These are phyloP conservation scores for Lycaon pictus DNA, from an alignment of 2,113 vertebrate species.

Conservation along the genomic window DNA sequence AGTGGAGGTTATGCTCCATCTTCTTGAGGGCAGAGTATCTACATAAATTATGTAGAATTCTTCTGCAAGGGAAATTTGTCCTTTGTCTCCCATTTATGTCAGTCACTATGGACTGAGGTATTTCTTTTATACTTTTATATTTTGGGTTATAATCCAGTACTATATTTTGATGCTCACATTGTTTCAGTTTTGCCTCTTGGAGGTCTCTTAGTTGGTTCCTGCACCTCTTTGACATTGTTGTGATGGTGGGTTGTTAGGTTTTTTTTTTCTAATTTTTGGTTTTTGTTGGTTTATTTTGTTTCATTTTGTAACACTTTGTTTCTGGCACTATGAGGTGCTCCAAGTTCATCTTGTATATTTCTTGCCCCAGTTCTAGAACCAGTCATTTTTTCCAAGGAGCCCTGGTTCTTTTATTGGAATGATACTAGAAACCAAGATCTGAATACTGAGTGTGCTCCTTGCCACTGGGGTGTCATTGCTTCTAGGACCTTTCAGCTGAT, in stretches of 20 bases:
- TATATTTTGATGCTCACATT: conserved; percentile 18
- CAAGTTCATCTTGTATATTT: background rate
- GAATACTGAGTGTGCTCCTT: conserved; percentile 8
- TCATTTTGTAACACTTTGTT: background rate
- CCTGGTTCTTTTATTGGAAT: conserved; percentile 32
- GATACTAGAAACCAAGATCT: conserved; percentile 29
- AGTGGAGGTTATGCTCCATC: background rate
- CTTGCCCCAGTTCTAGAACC: background rate
- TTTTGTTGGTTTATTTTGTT: background rate
- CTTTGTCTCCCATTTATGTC: background rate
- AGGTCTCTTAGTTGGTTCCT: background rate
- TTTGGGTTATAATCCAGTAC: conserved; percentile 26
- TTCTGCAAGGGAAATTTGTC: background rate
- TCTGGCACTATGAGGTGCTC: background rate
- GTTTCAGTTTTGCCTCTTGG: background rate
- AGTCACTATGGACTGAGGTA: background rate
- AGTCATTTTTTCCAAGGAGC: conserved; percentile 26
- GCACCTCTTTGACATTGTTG: background rate
- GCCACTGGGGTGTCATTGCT: background rate
- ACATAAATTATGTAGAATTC: conserved; percentile 18
- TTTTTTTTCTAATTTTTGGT: background rate
- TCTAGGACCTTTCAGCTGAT: background rate
- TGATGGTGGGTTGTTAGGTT: background rate
- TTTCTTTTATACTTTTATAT: conserved; percentile 10
- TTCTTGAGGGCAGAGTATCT: background rate